A percentile compares a stretch with the other conserved stretches of the same genome.
Evolutionary conservation across 2,888 invertebrate species (phyloP).

Genomic region (Fragum sueziense): DNA sequence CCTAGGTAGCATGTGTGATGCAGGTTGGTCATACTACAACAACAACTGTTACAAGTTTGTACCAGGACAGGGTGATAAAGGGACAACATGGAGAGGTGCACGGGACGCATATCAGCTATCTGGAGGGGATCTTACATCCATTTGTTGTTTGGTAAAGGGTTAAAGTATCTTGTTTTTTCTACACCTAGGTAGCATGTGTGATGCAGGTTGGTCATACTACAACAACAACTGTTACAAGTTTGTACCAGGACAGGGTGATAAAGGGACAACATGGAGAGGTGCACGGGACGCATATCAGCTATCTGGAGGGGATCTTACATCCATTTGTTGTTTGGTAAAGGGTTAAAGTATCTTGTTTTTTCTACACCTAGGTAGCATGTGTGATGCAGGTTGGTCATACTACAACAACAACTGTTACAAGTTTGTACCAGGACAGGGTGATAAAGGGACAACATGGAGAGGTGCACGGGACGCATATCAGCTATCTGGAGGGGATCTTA

Average conservation of each 20-base stretch:
- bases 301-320: conserved; percentile 65
- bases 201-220: conserved; percentile 48
- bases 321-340: conserved; percentile 60
- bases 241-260: conserved; percentile 53
- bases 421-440: conserved; percentile 52
- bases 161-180: too few species aligned
- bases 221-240: conserved; percentile 59
- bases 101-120: conserved; percentile 54
- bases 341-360: too few species aligned
- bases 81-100: conserved; percentile 64
- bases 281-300: conserved; percentile 60
- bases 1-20: conserved; percentile 17
- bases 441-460: conserved; percentile 62
- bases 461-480: conserved; percentile 62
- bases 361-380: conserved; percentile 16
- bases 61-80: conserved; percentile 56
- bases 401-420: conserved; percentile 60
- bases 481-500: conserved; percentile 62
- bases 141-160: conserved; percentile 61
- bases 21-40: conserved; percentile 52
- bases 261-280: conserved; percentile 62
- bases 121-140: conserved; percentile 67
- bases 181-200: conserved; percentile 23
- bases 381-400: conserved; percentile 45
- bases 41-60: conserved; percentile 58